Conservation (phyloP, 2,888 invertebrate genomes). For the Drosophila pseudotalamancana region DNA sequence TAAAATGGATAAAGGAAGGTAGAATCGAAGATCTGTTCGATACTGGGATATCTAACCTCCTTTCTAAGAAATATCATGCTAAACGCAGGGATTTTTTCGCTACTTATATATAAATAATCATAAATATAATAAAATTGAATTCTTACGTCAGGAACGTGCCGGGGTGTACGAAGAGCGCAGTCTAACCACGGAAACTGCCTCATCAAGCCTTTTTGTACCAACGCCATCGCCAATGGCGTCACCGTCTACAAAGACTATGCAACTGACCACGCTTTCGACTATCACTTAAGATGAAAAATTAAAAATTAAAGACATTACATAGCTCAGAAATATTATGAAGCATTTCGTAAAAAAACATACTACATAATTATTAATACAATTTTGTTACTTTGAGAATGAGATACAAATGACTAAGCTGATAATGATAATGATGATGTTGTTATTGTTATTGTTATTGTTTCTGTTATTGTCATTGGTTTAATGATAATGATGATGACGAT, state of each 20-base stretch:
- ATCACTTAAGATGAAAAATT: constrained; percentile 68
- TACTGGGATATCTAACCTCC: too few species aligned
- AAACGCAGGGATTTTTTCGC: too few species aligned
- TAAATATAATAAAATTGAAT: not conserved
- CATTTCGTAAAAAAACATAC: constrained; percentile 41
- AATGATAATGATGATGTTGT: constrained; percentile 6
- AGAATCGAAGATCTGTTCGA: too few species aligned
- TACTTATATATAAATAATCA: too few species aligned
- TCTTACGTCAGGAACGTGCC: constrained; percentile 73
- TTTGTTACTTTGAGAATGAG: constrained; percentile 53
- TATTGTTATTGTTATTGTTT: too few species aligned
- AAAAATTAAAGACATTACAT: constrained; percentile 6
- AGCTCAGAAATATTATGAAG: constrained; percentile 17
- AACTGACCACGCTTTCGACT: constrained; percentile 82
- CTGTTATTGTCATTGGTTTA: too few species aligned
- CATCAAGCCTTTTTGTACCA: constrained; percentile 83
- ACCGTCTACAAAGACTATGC: constrained; percentile 82
- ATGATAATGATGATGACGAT: constrained; percentile 14
- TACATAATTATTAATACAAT: constrained; percentile 44
- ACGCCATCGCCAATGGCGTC: constrained; percentile 84
- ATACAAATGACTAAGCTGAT: constrained; percentile 23
- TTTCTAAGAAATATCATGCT: too few species aligned
- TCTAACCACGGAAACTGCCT: constrained; percentile 83
- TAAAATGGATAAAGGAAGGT: too few species aligned
- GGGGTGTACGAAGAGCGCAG: constrained; percentile 83